Evolutionary conservation across 2,113 vertebrate species (phyloP).

Genomic region (Eulemur rufifrons): DNA sequence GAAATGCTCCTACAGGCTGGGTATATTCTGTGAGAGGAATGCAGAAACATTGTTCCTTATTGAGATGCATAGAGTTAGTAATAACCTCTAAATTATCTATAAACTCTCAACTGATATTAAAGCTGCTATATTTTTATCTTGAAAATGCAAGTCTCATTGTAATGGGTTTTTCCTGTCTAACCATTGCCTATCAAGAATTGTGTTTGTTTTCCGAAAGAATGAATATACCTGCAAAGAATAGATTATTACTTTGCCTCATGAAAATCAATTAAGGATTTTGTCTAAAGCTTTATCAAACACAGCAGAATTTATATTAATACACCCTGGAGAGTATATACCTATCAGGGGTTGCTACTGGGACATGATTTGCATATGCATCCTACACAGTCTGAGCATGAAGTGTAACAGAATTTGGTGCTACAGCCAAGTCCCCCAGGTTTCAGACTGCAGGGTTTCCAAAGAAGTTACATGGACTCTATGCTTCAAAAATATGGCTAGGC

Average conservation of each 20-base stretch:
- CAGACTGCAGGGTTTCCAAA: not conserved
- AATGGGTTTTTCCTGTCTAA: constrained; percentile 11
- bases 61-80: constrained; percentile 57
- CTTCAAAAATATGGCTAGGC: accelerated
- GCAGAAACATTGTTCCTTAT: not conserved
- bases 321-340: not conserved
- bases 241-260: constrained; percentile 64
- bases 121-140: constrained; percentile 57
- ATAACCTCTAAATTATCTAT: constrained; percentile 64
- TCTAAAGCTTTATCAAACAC: constrained; percentile 50
- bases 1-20: not conserved
- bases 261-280: constrained; percentile 77
- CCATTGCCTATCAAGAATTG: not conserved
- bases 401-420: not conserved
- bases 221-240: constrained; percentile 38
- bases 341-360: not conserved
- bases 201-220: constrained; percentile 50
- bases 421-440: not conserved
- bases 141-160: constrained; percentile 42
- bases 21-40: not conserved
- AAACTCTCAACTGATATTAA: constrained; percentile 31
- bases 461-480: accelerated
- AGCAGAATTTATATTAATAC: constrained; percentile 23
- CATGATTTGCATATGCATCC: not conserved
- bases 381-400: not conserved